These are phyloP conservation scores for Orchestes rusci DNA, from an alignment of 2,888 invertebrate species.

Conservation along the genomic window DNA sequence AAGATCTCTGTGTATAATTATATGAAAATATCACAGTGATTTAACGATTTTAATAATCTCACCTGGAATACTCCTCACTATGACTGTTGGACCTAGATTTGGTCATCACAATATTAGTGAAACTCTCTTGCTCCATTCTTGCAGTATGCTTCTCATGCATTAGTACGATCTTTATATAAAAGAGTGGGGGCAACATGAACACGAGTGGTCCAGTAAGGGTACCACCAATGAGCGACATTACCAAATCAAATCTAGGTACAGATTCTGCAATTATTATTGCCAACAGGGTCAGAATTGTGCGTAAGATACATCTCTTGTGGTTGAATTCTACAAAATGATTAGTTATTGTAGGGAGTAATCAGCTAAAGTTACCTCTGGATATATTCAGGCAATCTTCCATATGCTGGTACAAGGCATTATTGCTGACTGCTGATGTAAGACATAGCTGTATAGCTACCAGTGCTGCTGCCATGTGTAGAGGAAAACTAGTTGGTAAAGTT, in stretches of 20 bases:
- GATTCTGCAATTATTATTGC: slow-evolving; percentile 74
- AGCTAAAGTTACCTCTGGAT: slow-evolving; percentile 50
- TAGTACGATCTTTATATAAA: slow-evolving; percentile 63
- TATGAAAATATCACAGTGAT: neutral
- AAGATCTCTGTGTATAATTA: neutral
- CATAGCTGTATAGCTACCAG: slow-evolving; percentile 71
- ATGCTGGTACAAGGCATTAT: slow-evolving; percentile 75
- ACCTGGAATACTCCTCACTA: slow-evolving; percentile 6
- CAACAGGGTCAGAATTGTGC: slow-evolving; percentile 61
- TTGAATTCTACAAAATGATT: slow-evolving; percentile 56
- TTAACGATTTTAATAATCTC: neutral
- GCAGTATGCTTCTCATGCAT: slow-evolving; percentile 42
- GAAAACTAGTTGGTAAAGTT: slow-evolving; percentile 57
- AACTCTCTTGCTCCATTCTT: slow-evolving; percentile 27
- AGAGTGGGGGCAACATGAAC: slow-evolving; percentile 75
- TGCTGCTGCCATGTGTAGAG: slow-evolving; percentile 60
- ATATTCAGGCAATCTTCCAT: slow-evolving; percentile 70
- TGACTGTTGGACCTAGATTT: slow-evolving; percentile 6
- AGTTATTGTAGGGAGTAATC: neutral
- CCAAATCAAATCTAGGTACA: slow-evolving; percentile 77
- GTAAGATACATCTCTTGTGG: slow-evolving; percentile 60
- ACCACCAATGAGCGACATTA: slow-evolving; percentile 81
- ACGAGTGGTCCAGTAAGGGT: slow-evolving; percentile 76
- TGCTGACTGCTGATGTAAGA: slow-evolving; percentile 68
- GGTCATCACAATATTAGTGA: slow-evolving; percentile 26